A percentile compares a stretch with the other conserved stretches of the same genome.
These are phyloP conservation scores for Sebastes itinus DNA, from an alignment of 2,797 vertebrate species.

Conservation along the genomic window DNA sequence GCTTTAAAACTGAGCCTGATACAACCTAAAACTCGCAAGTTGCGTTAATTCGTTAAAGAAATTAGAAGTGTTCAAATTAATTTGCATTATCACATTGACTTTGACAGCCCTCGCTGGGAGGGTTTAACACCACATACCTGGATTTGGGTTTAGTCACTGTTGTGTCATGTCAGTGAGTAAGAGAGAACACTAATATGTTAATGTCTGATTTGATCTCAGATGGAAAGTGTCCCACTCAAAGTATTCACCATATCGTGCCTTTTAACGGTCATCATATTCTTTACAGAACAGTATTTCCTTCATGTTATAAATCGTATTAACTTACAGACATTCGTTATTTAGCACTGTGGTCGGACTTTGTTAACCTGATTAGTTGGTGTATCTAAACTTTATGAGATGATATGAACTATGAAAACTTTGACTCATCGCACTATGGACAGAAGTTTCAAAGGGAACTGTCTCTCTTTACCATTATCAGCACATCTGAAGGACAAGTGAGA, in stretches of 20 bases:
- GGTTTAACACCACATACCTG: background rate
- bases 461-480: background rate
- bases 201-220: background rate
- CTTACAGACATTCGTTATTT: background rate
- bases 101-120: no score
- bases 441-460: background rate
- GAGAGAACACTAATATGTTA: background rate
- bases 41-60: no score
- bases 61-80: rapidly evolving
- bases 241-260: background rate
- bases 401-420: no score
- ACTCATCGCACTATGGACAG: background rate
- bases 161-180: background rate
- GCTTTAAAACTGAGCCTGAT: no score
- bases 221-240: background rate
- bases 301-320: background rate
- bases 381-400: background rate
- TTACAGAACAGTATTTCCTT: background rate
- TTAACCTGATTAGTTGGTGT: background rate
- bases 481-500: slow-evolving; percentile 7
- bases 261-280: background rate
- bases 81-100: no score
- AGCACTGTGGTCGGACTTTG: background rate
- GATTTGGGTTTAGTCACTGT: background rate
- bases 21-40: no score